These are phyloP conservation scores for Bedellia somnulentella DNA, from an alignment of 2,888 invertebrate genomes.

Conservation along the genomic window DNA sequence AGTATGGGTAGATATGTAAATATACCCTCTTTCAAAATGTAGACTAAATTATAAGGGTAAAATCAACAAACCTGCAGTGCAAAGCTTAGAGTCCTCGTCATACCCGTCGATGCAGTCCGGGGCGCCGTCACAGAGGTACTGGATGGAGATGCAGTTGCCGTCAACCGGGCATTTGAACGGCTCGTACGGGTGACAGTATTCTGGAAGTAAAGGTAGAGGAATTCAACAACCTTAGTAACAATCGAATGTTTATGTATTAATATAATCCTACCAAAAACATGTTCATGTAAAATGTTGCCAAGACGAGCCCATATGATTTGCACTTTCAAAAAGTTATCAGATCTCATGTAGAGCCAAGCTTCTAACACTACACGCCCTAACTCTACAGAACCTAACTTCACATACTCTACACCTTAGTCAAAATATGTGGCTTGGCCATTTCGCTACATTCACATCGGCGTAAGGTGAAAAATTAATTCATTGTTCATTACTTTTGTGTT, in stretches of 20 bases:
- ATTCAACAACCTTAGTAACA: background rate
- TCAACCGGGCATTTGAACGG: constrained; percentile 96
- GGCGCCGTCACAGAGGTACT: constrained; percentile 89
- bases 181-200: constrained; percentile 88
- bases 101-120: constrained; percentile 95
- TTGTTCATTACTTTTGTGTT: too few species aligned
- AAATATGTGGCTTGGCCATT: too few species aligned
- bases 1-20: too few species aligned
- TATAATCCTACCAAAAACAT: too few species aligned
- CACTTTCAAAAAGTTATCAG: too few species aligned
- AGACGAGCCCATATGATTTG: too few species aligned
- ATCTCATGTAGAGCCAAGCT: too few species aligned
- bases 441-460: too few species aligned
- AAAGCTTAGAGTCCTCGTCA: constrained; percentile 91
- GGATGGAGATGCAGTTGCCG: constrained; percentile 93
- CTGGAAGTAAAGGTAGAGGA: constrained; percentile 20
- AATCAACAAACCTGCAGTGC: constrained; percentile 80
- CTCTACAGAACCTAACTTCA: background rate
- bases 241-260: constrained; percentile 4
- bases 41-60: too few species aligned
- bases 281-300: too few species aligned
- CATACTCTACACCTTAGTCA: background rate
- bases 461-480: too few species aligned
- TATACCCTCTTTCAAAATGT: too few species aligned
- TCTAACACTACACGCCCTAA: constrained; percentile 2